phyloP scores from a whole-genome alignment of 2,888 invertebrate genomes.

The Mythimna pallens region DNA sequence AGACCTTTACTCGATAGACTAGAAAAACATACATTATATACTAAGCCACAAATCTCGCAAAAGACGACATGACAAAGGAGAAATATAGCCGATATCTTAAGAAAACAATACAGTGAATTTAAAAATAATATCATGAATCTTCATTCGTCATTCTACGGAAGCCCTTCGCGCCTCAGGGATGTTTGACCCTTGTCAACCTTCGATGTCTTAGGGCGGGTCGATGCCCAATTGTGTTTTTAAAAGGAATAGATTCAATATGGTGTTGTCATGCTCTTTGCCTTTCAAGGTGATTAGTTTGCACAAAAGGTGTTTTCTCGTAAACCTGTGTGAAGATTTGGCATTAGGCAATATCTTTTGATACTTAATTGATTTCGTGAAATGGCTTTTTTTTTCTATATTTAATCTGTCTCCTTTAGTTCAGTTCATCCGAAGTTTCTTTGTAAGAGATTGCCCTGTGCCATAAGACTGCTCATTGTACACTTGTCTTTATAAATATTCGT shows the following conservation, averaged over 20 bases:
- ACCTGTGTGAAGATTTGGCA: not conserved
- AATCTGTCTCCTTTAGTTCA: no score
- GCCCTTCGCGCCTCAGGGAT: conserved; percentile 50
- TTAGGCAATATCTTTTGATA: no score
- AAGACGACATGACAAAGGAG: conserved; percentile 31
- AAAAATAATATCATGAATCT: conserved; percentile 56
- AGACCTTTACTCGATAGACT: not conserved
- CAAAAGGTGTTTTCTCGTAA: not conserved
- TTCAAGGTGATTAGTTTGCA: conserved; percentile 17
- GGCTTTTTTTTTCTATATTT: no score
- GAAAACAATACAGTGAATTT: conserved; percentile 37
- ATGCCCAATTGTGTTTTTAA: conserved; percentile 57
- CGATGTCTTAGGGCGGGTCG: conserved; percentile 51
- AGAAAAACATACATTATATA: not conserved
- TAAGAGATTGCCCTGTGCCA: no score
- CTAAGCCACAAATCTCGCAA: conserved; percentile 6
- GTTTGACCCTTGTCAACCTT: conserved; percentile 65
- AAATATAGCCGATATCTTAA: conserved; percentile 23
- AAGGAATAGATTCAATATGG: conserved; percentile 60
- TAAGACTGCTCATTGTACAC: no score
- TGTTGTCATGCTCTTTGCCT: conserved; percentile 30
- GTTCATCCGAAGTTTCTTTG: no score
- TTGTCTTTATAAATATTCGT: no score
- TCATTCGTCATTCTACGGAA: conserved; percentile 51
- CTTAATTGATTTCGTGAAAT: not conserved